Evolutionary conservation across 2,113 vertebrate species (phyloP), one percentile per base, ranked within the genome.

Genomic region (Ramphastos sulfuratus): DNA sequence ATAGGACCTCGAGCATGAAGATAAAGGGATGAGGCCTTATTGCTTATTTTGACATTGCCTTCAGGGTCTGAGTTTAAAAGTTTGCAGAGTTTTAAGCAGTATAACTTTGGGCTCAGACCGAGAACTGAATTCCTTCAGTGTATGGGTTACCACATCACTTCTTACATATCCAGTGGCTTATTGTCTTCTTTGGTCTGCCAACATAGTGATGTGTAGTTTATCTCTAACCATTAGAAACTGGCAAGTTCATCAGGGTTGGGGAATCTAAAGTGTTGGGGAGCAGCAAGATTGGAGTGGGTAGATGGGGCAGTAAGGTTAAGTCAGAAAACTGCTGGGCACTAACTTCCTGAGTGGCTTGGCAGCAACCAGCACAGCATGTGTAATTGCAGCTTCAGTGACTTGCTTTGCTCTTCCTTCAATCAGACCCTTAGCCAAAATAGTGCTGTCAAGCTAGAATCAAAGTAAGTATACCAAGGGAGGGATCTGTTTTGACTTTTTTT

Each of bases 401-500:
- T 80, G 67, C 85, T 90, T 87, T 83, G 37, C 64, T 94, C 76
- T 82, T 85, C 66, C 50, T 87, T 83, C 70, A 73, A 39, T 71
- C 67, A 71, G 50, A 64, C 48, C n/a, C 69, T 82, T 83, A 67
- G 44, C 42, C 44, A 88, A 88, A 86, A 86, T 60, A 69, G 11
- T 44, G 37, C 54, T 85, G 33, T 54, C 65, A 90, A 94, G 79
- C 35, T 82, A 46, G 87, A 92, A 87, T 82, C 67, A 56, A 85
- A 91, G 44, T 42, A 52, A 58, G 25, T 63, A 39, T 81, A 81
- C 52, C 76, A 84, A 85, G 79, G 75, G 67, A 85, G 0, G 6
- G 66, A 78, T 90, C 60, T 93, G 54, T 69, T 92, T 92, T 78
- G 77, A 72, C 2, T 7, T 84, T 61, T n/a, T n/a, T n/a, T 75